Base-by-base conservation (phyloP, 2,888 invertebrate genomes). In the Volucella inanis region DNA sequence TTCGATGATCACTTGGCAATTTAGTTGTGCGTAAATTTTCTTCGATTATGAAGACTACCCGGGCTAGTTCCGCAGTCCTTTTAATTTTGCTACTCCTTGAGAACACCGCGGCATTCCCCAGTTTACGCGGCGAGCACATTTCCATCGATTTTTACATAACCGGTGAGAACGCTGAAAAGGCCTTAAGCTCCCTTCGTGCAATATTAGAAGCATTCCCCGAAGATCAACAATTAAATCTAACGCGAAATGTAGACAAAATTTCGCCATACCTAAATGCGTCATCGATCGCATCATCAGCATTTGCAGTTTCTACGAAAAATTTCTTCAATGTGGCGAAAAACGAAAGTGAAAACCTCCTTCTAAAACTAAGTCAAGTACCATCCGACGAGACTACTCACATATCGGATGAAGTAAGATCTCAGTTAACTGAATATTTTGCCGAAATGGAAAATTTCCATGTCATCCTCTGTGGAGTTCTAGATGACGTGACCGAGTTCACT, bases 381-480 rank as follows among this genome's bases (percentile, higher is more conserved):
- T 87, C 90, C 12, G 75, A 87, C 0, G 88, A 89, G 55, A 78
- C 2, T 31, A 31, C 6, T 31, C 18, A 14, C 22, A 71, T 89
- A 41, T 80, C 90, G 0, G 88, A 87, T 3, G n/a, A 68, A 3
- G 88, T 88, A 0, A 91, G 90, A 83, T 70, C 88, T 8, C 86
- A 88, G 3, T 62, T 91, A 43, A 89, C 89, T 0, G 89, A 89
- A 57, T 91, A 91, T 74, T 90, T 90, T 86, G 80, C 88, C 0
- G 91, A 92, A 89, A 91, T 91, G 90, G 91, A 91, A 68, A 90
- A 89, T 75, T 89, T 91, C 57, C 88, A 90, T 49, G 87, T 90
- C 12, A 87, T 89, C 86, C 88, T 91, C 54, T 88, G 89, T 0
- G 90, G 89, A 79, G 87, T 90, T 38, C 83, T 91, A 3, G 90